These are phyloP conservation scores for Oegoconia quadripuncta DNA, from an alignment of 2,888 invertebrate species.

Conservation along the genomic window DNA sequence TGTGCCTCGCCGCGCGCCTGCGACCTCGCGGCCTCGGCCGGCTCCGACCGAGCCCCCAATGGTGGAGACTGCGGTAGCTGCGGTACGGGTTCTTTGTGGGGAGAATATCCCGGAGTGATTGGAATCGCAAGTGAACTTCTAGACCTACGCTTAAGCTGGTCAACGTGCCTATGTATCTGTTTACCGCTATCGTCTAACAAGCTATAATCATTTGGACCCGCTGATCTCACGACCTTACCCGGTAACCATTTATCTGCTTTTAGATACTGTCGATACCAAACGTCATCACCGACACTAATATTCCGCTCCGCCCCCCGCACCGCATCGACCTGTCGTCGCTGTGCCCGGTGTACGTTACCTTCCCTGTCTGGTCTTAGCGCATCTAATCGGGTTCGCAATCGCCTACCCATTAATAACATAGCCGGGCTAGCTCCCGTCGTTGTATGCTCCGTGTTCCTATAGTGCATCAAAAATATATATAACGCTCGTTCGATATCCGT, in stretches of 20 bases:
- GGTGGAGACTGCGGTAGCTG: background rate
- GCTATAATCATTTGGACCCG: constrained; percentile 4
- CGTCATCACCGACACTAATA: background rate
- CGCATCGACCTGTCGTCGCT: constrained; percentile 2
- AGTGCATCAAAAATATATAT: constrained; percentile 10
- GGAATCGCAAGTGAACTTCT: background rate
- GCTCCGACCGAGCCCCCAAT: background rate
- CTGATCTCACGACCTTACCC: constrained; percentile 1
- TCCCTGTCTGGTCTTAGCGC: constrained; percentile 11
- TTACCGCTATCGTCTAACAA: constrained; percentile 2
- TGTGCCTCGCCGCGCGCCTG: background rate
- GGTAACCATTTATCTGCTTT: constrained; percentile 12
- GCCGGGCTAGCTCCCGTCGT: constrained; percentile 15
- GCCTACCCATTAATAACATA: constrained; percentile 9
- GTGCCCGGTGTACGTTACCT: constrained; percentile 1
- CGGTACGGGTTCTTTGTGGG: background rate
- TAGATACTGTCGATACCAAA: constrained; percentile 12
- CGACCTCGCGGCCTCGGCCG: background rate
- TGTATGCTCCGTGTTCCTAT: constrained; percentile 11
- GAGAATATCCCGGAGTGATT: background rate
- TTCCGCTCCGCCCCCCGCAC: background rate
- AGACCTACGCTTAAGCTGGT: constrained; percentile 4
- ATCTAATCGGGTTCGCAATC: constrained; percentile 12
- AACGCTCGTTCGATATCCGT: constrained; percentile 1
- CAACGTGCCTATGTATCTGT: constrained; percentile 9